Conservation (phyloP, 2,888 invertebrate genomes). For the Patella ulyssiponensis region DNA sequence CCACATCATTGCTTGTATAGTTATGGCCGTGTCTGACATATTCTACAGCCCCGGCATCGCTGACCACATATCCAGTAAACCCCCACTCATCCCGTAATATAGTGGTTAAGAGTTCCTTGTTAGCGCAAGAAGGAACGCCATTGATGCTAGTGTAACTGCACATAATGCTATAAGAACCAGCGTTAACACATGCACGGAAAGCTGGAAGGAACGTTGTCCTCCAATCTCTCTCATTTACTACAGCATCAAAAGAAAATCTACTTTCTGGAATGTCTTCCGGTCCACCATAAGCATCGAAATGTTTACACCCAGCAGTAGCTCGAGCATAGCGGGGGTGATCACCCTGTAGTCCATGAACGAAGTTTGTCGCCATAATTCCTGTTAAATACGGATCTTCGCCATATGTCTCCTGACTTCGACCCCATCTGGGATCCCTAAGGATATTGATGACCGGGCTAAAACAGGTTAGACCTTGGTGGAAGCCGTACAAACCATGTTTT, state of each 20-base stretch:
- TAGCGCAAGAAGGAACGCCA: conserved; percentile 63
- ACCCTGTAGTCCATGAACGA: conserved; percentile 59
- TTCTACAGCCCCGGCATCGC: conserved; percentile 59
- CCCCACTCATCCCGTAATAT: conserved; percentile 57
- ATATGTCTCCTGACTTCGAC: conserved; percentile 64
- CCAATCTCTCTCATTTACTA: conserved; percentile 54
- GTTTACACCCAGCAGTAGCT: conserved; percentile 65
- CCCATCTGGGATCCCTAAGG: conserved; percentile 60
- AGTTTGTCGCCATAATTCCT: conserved; percentile 48
- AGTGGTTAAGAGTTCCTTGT: conserved; percentile 55
- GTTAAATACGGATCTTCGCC: conserved; percentile 63
- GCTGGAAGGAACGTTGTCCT: conserved; percentile 61
- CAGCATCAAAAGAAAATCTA: conserved; percentile 48
- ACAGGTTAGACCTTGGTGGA: conserved; percentile 54
- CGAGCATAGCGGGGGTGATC: conserved; percentile 51
- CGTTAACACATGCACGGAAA: conserved; percentile 60
- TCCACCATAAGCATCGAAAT: conserved; percentile 63
- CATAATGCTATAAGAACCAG: conserved; percentile 61
- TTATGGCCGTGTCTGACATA: conserved; percentile 47
- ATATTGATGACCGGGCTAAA: conserved; percentile 62
- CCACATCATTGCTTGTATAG: conserved; percentile 40
- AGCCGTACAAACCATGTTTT: conserved; percentile 31
- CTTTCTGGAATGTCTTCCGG: conserved; percentile 61
- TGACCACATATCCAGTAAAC: conserved; percentile 61
- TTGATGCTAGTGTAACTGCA: conserved; percentile 67